phyloP scores from a whole-genome alignment of 1,140 invertebrate species.

The Drosophila nebulosa region DNA sequence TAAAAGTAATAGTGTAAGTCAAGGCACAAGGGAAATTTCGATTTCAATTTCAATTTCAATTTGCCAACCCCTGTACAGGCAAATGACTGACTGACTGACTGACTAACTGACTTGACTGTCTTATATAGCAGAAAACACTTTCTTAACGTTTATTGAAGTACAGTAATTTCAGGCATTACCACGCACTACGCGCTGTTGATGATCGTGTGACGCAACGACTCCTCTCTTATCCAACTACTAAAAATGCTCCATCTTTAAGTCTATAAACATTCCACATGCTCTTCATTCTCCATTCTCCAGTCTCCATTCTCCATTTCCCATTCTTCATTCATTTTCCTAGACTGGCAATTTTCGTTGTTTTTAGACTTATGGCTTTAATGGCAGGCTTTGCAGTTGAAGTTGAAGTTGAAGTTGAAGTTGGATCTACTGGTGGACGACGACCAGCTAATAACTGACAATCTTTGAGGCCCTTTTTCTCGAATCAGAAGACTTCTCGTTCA shows the following conservation, averaged over 20 bases:
- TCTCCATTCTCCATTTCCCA: constrained; percentile 1
- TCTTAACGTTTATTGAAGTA: constrained; percentile 57
- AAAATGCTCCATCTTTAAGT: constrained; percentile 6
- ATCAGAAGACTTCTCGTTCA: not conserved
- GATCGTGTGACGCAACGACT: constrained; percentile 34
- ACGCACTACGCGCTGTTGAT: constrained; percentile 40
- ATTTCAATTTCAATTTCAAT: constrained; percentile 36
- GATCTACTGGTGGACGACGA: not conserved
- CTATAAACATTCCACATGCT: constrained; percentile 44
- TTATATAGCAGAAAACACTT: constrained; percentile 28
- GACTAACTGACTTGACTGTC: not conserved
- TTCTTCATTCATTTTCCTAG: constrained; percentile 10
- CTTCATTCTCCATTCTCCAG: constrained; percentile 2
- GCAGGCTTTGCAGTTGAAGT: constrained; percentile 20
- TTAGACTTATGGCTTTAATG: constrained; percentile 62
- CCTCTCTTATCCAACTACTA: not conserved
- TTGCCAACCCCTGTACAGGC: not conserved
- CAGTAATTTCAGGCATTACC: constrained; percentile 74
- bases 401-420: not conserved
- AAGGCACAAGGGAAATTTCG: constrained; percentile 27
- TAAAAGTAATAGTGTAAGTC: constrained; percentile 2
- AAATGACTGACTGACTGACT: not conserved
- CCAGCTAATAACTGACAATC: constrained; percentile 67
- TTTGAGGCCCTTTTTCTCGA: constrained; percentile 26
- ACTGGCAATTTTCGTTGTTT: constrained; percentile 56